Percentiles rank a stretch among this genome's conserved stretches.
Conservation (phyloP, 2,113 vertebrate species). For the Brienomyrus longianalis region DNA sequence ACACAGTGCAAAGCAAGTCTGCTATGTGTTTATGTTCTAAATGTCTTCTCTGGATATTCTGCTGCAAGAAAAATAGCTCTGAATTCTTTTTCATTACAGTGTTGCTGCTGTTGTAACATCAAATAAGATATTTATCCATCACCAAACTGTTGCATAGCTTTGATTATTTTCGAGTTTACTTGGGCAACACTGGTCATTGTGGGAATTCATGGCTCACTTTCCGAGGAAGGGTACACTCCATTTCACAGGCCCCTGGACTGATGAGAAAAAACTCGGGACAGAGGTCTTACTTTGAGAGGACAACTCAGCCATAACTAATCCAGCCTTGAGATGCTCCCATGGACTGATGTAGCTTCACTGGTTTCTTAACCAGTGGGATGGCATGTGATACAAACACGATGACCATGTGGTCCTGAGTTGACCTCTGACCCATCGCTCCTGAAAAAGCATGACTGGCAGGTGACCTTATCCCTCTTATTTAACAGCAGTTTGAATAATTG, state of each 20-base stretch:
- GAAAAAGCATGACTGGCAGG: not conserved
- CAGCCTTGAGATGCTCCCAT: not conserved
- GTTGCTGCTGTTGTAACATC: not conserved
- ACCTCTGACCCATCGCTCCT: not conserved
- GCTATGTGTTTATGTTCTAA: not conserved
- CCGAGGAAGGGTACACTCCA: not conserved
- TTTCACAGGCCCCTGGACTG: not conserved
- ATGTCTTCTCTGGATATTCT: not conserved
- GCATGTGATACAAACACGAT: not conserved
- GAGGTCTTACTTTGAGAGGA: not conserved
- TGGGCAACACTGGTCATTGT: not conserved
- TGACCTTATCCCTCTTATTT: not conserved
- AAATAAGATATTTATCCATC: not conserved
- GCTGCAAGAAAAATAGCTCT: not conserved
- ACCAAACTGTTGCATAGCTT: not conserved
- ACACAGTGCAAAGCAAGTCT: not conserved
- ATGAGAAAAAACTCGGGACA: not conserved
- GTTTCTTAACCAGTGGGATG: not conserved
- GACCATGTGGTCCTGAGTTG: not conserved
- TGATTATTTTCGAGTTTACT: not conserved
- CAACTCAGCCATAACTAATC: not conserved
- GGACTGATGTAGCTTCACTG: not conserved
- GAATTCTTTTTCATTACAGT: not conserved
- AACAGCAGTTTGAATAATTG: not conserved
- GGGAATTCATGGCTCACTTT: not conserved